These are phyloP conservation scores for Cacatua alba DNA, from an alignment of 2,113 vertebrate genomes.

Conservation along the genomic window DNA sequence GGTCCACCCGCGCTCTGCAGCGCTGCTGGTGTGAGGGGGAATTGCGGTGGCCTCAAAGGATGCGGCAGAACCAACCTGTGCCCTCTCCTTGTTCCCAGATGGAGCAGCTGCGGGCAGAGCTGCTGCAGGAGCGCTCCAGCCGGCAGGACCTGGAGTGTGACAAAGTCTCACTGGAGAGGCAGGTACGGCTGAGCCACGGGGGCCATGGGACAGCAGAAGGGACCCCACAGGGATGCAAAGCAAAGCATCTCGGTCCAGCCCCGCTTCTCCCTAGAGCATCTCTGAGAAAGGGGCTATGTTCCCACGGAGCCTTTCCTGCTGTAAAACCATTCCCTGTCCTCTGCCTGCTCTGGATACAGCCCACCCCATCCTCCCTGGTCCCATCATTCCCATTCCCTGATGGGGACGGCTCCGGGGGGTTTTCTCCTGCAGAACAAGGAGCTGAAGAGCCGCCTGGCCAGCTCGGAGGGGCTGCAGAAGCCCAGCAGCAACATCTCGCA, in stretches of 20 bases:
- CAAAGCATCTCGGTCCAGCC: fast-evolving
- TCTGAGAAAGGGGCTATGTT: neutral
- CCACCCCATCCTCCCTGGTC: fast-evolving
- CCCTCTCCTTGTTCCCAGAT: conserved; percentile 70
- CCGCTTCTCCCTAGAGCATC: neutral
- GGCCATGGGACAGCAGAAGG: neutral
- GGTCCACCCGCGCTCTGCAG: fast-evolving
- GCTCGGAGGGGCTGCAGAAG: conserved; percentile 86
- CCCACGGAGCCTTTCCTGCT: neutral
- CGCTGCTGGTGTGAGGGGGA: fast-evolving
- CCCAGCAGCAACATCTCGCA: conserved; percentile 81
- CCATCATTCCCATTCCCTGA: neutral
- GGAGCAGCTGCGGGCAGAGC: conserved; percentile 89
- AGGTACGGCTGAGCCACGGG: conserved; percentile 63
- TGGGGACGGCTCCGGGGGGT: neutral
- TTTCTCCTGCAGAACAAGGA: conserved; percentile 84
- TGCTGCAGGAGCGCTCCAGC: conserved; percentile 89
- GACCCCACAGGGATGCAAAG: neutral
- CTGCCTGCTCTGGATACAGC: fast-evolving
- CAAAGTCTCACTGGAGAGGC: conserved; percentile 92
- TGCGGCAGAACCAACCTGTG: fast-evolving
- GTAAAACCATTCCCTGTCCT: neutral
- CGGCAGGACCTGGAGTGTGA: conserved; percentile 95
- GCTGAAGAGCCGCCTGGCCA: conserved; percentile 84
- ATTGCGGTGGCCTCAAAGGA: fast-evolving